Evolutionary conservation across 2,888 invertebrate species (phyloP).

Genomic region (Eupithecia insigniata): DNA sequence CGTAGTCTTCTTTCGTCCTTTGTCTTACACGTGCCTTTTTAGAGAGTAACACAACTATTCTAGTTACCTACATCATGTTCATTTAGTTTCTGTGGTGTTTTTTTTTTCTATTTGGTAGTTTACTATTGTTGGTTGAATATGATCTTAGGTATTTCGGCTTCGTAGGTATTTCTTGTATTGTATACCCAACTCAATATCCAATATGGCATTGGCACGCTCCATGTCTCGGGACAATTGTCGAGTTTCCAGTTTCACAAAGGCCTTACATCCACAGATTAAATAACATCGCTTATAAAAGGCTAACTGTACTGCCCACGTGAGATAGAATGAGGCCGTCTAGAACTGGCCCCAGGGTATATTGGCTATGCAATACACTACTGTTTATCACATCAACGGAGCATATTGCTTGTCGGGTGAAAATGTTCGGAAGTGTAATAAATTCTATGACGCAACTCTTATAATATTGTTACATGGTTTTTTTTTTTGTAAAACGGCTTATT

Average conservation of each 20-base stretch:
- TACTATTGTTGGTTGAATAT: not conserved
- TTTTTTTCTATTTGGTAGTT: no score
- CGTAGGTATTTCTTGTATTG: not conserved
- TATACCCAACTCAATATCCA: not conserved
- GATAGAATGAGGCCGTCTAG: conserved; percentile 34
- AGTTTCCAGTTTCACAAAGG: conserved; percentile 27
- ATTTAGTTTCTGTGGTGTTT: not conserved
- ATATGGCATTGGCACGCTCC: conserved; percentile 24
- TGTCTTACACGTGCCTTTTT: not conserved
- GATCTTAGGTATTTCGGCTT: no score
- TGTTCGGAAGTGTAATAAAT: not conserved
- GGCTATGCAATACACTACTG: conserved; percentile 18
- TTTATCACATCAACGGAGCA: conserved; percentile 13
- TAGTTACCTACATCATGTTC: not conserved
- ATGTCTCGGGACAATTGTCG: conserved; percentile 16
- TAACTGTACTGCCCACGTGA: conserved; percentile 37
- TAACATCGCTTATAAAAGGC: conserved; percentile 19
- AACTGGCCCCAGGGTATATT: conserved; percentile 33
- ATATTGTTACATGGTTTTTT: not conserved
- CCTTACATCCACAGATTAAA: conserved; percentile 19
- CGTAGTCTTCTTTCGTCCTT: not conserved
- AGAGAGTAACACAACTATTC: not conserved
- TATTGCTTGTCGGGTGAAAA: conserved; percentile 9
- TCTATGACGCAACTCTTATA: conserved; percentile 1
- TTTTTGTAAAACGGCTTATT: no score